phyloP scores from a whole-genome alignment of 2,888 invertebrate genomes.

The Sarcophaga subvicina region DNA sequence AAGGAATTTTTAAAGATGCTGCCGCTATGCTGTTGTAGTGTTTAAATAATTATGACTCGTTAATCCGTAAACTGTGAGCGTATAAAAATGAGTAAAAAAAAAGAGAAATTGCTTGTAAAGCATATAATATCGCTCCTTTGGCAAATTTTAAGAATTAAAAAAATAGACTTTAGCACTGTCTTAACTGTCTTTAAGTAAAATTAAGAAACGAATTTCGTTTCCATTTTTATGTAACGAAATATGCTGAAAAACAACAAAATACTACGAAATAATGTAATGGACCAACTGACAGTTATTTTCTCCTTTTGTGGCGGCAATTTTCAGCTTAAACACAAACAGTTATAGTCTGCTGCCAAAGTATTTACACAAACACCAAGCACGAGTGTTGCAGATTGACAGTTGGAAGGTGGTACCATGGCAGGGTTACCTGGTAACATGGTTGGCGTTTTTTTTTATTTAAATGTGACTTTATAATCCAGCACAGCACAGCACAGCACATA shows the following conservation, averaged over 20 bases:
- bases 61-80: background rate
- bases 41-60: constrained; percentile 48
- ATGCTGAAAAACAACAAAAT: background rate
- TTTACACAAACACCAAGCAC: background rate
- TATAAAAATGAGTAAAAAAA: background rate
- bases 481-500: background rate
- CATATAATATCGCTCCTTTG: constrained; percentile 29
- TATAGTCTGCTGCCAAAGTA: background rate
- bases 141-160: background rate
- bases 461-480: constrained; percentile 2
- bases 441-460: constrained; percentile 11
- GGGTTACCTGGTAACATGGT: constrained; percentile 28
- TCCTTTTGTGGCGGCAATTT: constrained; percentile 6
- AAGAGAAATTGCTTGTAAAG: constrained; percentile 3
- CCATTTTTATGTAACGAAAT: constrained; percentile 19
- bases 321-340: background rate
- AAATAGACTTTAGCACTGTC: background rate
- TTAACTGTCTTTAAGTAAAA: background rate
- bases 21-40: constrained; percentile 10
- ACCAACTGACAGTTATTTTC: constrained; percentile 16
- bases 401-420: background rate
- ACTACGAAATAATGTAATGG: constrained; percentile 40
- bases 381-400: background rate
- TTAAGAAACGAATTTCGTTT: background rate
- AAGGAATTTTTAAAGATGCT: constrained; percentile 18